Conservation (phyloP, 2,888 invertebrate genomes). For the Mythimna lalbum region DNA sequence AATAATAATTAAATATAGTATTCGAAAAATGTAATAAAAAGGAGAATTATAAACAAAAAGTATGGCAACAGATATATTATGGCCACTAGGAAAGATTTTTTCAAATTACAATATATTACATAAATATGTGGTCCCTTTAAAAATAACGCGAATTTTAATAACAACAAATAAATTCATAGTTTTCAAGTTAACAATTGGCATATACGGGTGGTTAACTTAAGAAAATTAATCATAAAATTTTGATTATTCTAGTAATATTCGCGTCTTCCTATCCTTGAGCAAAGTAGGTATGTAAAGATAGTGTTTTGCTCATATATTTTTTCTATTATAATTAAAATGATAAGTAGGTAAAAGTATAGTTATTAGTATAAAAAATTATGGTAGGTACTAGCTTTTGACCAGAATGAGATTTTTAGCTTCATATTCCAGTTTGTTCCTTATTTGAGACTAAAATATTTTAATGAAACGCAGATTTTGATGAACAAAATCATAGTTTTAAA, state of each 20-base stretch:
- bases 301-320: not conserved
- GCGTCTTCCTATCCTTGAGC: slow-evolving; percentile 29
- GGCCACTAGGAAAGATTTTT: slow-evolving; percentile 69
- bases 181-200: slow-evolving; percentile 58
- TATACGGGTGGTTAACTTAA: slow-evolving; percentile 24
- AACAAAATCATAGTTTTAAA: not conserved
- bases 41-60: slow-evolving; percentile 65
- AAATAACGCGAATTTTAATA: slow-evolving; percentile 65
- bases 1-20: slow-evolving; percentile 60
- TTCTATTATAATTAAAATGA: not conserved
- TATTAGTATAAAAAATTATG: too few relatives aligned
- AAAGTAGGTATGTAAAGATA: slow-evolving; percentile 13
- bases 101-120: slow-evolving; percentile 55
- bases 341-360: slow-evolving; percentile 2
- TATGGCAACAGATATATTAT: slow-evolving; percentile 77
- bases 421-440: slow-evolving; percentile 7
- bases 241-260: slow-evolving; percentile 21
- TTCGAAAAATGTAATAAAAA: slow-evolving; percentile 64
- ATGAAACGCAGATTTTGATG: slow-evolving; percentile 2
- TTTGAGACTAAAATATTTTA: not conserved
- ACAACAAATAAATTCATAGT: slow-evolving; percentile 56
- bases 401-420: not conserved
- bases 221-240: slow-evolving; percentile 17
- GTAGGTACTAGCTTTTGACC: slow-evolving; percentile 13
- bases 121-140: slow-evolving; percentile 75